phyloP scores from a whole-genome alignment of 1,140 invertebrate species.

The Rhopalosiphum maidis region DNA sequence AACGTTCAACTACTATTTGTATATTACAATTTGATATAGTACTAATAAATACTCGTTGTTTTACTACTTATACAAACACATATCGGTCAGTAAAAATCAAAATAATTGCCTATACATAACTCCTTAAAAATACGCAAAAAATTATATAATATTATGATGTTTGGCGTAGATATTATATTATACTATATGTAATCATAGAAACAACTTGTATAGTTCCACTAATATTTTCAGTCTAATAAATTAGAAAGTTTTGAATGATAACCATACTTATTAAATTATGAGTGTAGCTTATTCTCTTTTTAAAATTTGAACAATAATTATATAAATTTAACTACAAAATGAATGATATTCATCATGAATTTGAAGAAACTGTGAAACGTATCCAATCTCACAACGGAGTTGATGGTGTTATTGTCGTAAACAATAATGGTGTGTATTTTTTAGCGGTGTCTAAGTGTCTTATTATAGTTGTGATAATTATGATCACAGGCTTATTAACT shows the following conservation, averaged over 20 bases:
- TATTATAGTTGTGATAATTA: neutral
- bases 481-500: neutral
- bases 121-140: neutral
- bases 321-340: neutral
- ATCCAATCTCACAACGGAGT: constrained; percentile 97
- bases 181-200: neutral
- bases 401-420: constrained; percentile 93
- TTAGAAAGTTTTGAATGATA: neutral
- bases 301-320: neutral
- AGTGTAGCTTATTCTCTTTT: neutral
- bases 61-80: neutral
- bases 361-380: constrained; percentile 96
- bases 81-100: neutral
- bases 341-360: constrained; percentile 68
- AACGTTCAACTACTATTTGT: too few relatives aligned
- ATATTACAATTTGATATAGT: too few relatives aligned
- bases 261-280: neutral
- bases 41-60: too few relatives aligned
- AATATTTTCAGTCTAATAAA: neutral
- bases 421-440: constrained; percentile 75
- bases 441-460: constrained; percentile 58
- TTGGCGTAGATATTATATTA: neutral
- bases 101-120: neutral
- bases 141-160: neutral
- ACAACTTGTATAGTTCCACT: neutral